These are phyloP conservation scores for Steinernema khuongi DNA, from an alignment of 1,140 invertebrate genomes.

Conservation along the genomic window DNA sequence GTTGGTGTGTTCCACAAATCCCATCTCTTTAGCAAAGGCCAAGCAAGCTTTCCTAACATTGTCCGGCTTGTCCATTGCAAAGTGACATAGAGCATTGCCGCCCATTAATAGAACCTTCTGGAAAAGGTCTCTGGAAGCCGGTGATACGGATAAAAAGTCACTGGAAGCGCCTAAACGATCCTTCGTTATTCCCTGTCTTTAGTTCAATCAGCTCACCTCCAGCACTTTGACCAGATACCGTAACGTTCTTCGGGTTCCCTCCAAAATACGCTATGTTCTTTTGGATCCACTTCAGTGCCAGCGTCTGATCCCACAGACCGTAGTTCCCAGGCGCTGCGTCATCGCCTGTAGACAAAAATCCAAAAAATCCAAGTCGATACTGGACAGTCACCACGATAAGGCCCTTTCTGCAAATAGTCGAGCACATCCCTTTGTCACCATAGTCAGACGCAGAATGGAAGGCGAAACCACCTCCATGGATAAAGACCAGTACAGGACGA, in stretches of 20 bases:
- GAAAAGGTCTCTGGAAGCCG: slow-evolving; percentile 28
- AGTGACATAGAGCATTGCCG: slow-evolving; percentile 17
- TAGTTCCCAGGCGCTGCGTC: slow-evolving; percentile 80
- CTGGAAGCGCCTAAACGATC: not conserved
- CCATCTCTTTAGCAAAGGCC: not conserved
- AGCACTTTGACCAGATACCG: slow-evolving; percentile 70
- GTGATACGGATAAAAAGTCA: not conserved
- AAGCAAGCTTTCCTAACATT: not conserved
- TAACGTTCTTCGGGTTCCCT: slow-evolving; percentile 77
- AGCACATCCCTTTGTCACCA: slow-evolving; percentile 54
- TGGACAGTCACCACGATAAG: slow-evolving; percentile 86
- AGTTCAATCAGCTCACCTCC: slow-evolving; percentile 15
- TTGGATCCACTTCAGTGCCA: slow-evolving; percentile 84
- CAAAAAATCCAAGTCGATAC: slow-evolving; percentile 78
- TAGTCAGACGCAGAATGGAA: slow-evolving; percentile 78
- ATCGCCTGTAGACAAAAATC: slow-evolving; percentile 82
- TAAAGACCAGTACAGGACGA: slow-evolving; percentile 74
- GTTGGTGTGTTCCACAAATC: slow-evolving; percentile 19
- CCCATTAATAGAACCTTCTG: slow-evolving; percentile 23
- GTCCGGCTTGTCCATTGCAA: slow-evolving; percentile 17
- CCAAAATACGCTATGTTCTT: slow-evolving; percentile 86
- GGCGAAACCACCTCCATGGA: slow-evolving; percentile 73
- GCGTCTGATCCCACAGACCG: slow-evolving; percentile 73
- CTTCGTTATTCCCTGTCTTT: not conserved
- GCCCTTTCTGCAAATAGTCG: slow-evolving; percentile 68